Percentiles rank a stretch among this genome's conserved stretches.
phyloP scores from a whole-genome alignment of 2,797 vertebrate genomes.

The Microcaecilia unicolor region DNA sequence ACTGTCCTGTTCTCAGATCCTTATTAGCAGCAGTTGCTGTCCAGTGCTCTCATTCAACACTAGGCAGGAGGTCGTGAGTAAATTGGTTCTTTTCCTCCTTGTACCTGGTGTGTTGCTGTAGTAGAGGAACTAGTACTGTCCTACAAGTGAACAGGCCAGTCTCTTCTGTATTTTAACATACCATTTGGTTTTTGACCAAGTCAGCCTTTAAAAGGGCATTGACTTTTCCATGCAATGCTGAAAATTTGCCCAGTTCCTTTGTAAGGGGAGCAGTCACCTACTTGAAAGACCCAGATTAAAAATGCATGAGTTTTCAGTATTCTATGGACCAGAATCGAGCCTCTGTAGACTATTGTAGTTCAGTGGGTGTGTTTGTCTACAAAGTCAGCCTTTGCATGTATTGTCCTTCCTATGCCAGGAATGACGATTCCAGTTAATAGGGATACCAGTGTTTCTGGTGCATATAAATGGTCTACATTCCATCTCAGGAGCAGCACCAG shows the following conservation, averaged over 20 bases:
- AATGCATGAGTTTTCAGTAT: too few species aligned
- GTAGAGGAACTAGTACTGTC: conserved; percentile 37
- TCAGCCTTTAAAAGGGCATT: too few species aligned
- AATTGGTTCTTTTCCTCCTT: conserved; percentile 25
- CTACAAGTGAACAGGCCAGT: too few species aligned
- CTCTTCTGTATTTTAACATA: too few species aligned
- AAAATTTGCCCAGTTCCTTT: too few species aligned
- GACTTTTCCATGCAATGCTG: too few species aligned
- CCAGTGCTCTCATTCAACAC: conserved; percentile 36
- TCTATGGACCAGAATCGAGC: too few species aligned
- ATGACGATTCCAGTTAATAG: conserved; percentile 12
- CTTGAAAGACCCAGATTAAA: too few species aligned
- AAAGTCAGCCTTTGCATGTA: conserved; percentile 36
- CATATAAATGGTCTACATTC: conserved; percentile 31
- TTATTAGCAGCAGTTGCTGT: conserved; percentile 41
- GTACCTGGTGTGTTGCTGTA: conserved; percentile 35
- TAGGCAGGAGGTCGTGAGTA: conserved; percentile 50
- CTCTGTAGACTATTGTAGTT: too few species aligned
- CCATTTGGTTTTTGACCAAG: too few species aligned
- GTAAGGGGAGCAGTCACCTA: too few species aligned
- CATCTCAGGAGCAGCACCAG: conserved; percentile 32
- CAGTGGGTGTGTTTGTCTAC: too few species aligned
- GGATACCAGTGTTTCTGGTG: conserved; percentile 36
- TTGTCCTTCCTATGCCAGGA: conserved; percentile 33
- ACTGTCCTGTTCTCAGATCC: conserved; percentile 37